phyloP scores from a whole-genome alignment of 2,888 invertebrate species.

The Drosophila acutilabella region DNA sequence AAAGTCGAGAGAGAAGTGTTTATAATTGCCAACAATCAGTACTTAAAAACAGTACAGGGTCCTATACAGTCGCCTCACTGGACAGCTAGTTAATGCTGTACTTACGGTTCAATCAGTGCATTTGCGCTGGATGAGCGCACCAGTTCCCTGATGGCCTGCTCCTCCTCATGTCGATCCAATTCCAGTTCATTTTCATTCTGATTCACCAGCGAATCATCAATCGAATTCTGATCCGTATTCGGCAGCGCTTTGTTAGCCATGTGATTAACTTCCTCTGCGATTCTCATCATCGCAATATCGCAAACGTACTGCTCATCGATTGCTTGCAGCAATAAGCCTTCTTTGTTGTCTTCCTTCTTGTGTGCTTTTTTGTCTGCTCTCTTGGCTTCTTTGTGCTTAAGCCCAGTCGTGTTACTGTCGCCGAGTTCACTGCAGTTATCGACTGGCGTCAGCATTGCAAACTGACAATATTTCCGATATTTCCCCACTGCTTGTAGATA shows the following conservation, averaged over 20 bases:
- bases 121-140: conserved; percentile 69
- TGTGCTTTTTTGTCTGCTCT: neutral
- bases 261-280: conserved; percentile 54
- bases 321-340: conserved; percentile 32
- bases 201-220: neutral
- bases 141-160: conserved; percentile 77
- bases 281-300: conserved; percentile 71
- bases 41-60: neutral
- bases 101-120: conserved; percentile 76
- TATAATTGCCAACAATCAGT: too few relatives aligned
- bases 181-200: conserved; percentile 65
- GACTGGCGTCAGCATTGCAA: conserved; percentile 50
- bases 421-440: conserved; percentile 15
- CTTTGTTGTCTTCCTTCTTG: neutral
- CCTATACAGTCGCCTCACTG: too few relatives aligned
- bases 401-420: conserved; percentile 25
- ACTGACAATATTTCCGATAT: conserved; percentile 10
- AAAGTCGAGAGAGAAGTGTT: neutral
- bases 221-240: conserved; percentile 11
- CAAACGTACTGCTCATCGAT: conserved; percentile 74
- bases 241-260: conserved; percentile 11
- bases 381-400: conserved; percentile 26
- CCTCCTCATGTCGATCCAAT: conserved; percentile 78
- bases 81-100: conserved; percentile 7
- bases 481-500: neutral